phyloP scores from a whole-genome alignment of 2,113 vertebrate species.

The Sigmodon hispidus region DNA sequence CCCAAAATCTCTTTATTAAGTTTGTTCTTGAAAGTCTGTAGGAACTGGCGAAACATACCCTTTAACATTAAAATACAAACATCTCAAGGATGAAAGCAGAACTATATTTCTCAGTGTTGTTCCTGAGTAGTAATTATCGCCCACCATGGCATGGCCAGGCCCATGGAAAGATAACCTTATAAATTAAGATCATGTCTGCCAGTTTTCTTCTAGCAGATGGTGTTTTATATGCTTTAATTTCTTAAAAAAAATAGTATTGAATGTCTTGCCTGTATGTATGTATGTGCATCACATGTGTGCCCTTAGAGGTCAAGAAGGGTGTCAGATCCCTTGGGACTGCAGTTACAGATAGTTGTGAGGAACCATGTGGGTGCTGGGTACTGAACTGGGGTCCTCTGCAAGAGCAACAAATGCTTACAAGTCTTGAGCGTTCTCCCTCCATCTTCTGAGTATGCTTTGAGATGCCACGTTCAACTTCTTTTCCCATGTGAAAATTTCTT shows the following conservation, averaged over 20 bases:
- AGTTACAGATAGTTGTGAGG: not conserved
- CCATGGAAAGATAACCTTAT: not conserved
- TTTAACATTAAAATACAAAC: not conserved
- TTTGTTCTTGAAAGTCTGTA: slow-evolving; percentile 19
- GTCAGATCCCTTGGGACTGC: not conserved
- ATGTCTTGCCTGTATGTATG: not conserved
- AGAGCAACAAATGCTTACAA: not conserved
- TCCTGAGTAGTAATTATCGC: not conserved
- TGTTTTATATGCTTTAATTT: not conserved
- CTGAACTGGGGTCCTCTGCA: not conserved
- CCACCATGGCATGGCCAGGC: not conserved
- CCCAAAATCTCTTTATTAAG: not conserved
- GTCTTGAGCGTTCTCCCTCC: not conserved
- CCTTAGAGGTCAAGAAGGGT: not conserved
- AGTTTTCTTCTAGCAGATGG: slow-evolving; percentile 24
- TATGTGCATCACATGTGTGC: not conserved
- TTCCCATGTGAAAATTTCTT: not conserved
- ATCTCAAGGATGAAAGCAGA: not conserved
- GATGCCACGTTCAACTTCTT: not conserved
- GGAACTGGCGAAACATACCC: not conserved
- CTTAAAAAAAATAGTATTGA: not conserved
- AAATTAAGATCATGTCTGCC: not conserved
- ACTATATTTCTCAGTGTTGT: not conserved
- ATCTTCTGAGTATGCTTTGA: not conserved
- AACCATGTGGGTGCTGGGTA: not conserved